Evolutionary conservation across 2,797 vertebrate genomes (phyloP), one percentile per base, ranked within the genome.

Genomic region (Syndactyla subalaris): DNA sequence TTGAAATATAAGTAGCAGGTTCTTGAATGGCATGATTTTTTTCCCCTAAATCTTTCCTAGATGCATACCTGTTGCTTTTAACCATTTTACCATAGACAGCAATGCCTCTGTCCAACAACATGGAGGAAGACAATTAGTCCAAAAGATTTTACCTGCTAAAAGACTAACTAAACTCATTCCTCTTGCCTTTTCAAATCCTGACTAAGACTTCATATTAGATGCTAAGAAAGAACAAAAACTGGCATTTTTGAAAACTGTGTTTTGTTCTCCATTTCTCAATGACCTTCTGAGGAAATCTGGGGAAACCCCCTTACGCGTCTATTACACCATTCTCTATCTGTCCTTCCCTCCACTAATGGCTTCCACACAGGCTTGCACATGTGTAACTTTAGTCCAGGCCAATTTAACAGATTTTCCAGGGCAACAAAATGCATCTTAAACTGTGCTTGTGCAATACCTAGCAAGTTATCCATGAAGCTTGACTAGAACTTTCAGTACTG

Each of bases 11-110:
- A 91, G 46, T 1, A 72, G 16, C 18, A 79, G 45, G 32, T 14
- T 19, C 21, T 36, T 41, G 6, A 43, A 36, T 6, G 2, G 3
- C 3, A 48, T 7, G 5, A 27, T 17, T 46, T 52, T 52, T 74
- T 13, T 2, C 0, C 16, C 4, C 6, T 49, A 45, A 43, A 14
- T 34, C 0, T 48, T 43, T 83, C 38, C 24, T 62, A 14, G 16
- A 30, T 45, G 14, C 8, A 19, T 41, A 38, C 6, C 14, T 87
- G 7, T 67, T 51, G 30, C 3, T 89, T 71, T 46, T 30, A 39
- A 19, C 24, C 1, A 0, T 76, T 15, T 52, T 34, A 15, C 12
- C 21, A 29, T 8, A 75, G 49, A 23, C 5, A 48, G 19, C 36
- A 58, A 23, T 20, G 13, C 23, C n/a, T 41, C 2, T n/a, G 48